Conservation (phyloP, 2,888 invertebrate species). For the Belgica antarctica region DNA sequence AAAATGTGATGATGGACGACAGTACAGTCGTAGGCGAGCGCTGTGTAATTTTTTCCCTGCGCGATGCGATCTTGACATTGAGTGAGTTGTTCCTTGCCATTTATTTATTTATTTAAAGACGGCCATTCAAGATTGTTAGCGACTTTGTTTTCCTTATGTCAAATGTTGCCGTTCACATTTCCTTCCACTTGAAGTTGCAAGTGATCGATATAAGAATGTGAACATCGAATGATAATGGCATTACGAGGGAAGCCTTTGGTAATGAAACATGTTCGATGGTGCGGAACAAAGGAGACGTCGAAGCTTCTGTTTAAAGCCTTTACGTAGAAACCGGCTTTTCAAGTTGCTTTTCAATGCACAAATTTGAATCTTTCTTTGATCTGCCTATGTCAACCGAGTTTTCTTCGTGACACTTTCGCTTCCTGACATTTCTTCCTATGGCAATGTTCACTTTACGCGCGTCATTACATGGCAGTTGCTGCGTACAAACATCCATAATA, state of each 20-base stretch:
- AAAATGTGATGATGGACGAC: slow-evolving; percentile 23
- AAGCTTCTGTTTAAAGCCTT: not conserved
- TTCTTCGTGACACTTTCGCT: no score
- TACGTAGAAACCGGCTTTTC: not conserved
- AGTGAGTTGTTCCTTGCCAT: not conserved
- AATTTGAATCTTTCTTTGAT: no score
- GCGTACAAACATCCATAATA: not conserved
- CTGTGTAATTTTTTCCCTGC: not conserved
- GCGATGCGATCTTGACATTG: not conserved
- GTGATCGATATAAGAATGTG: not conserved
- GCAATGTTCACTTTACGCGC: no score
- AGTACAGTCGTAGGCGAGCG: slow-evolving; percentile 16
- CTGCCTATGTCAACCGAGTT: no score
- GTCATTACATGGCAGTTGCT: no score
- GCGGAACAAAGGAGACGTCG: not conserved
- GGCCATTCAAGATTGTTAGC: not conserved
- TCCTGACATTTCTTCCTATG: no score
- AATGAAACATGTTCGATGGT: not conserved
- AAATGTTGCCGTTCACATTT: not conserved
- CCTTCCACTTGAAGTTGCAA: not conserved
- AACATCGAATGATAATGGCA: not conserved
- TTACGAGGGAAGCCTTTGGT: not conserved
- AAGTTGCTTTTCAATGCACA: not conserved
- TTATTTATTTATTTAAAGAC: not conserved
- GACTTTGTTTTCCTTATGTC: not conserved